Conservation (phyloP, 2,797 vertebrate genomes). For the Echeneis naucrates region DNA sequence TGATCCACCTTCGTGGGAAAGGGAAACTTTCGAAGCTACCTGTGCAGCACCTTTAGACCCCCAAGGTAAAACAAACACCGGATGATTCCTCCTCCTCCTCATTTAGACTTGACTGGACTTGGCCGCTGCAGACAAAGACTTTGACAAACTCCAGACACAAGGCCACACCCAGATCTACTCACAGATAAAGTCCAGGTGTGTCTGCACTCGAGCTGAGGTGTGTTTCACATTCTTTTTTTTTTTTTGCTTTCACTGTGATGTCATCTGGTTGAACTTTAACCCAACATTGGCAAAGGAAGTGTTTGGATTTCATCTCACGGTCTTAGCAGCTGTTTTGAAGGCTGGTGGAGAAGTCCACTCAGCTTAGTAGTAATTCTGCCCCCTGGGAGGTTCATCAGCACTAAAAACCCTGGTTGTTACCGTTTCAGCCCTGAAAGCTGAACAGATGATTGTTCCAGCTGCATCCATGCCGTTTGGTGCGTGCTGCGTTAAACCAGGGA, state of each 20-base stretch:
- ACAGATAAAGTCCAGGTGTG: constrained; percentile 1
- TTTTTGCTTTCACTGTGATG: not conserved
- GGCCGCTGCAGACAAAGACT: constrained; percentile 45
- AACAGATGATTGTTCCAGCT: constrained; percentile 40
- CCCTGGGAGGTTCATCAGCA: constrained; percentile 28
- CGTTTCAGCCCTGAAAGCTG: constrained; percentile 11
- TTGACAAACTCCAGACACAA: not conserved
- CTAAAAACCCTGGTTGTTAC: constrained; percentile 6
- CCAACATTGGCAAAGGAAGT: not conserved
- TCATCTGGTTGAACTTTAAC: not conserved
- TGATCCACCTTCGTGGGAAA: not conserved
- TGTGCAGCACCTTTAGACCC: constrained; percentile 7
- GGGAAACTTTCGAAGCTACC: not conserved
- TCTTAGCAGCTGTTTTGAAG: constrained; percentile 35
- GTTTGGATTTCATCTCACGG: constrained; percentile 34
- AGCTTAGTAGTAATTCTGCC: constrained; percentile 10
- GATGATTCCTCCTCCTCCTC: constrained; percentile 7
- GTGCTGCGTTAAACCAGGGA: constrained; percentile 5
- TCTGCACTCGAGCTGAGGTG: not conserved
- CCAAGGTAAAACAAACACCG: constrained; percentile 22
- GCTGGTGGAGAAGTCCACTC: constrained; percentile 10
- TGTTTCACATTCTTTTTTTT: not conserved
- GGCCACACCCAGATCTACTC: constrained; percentile 29
- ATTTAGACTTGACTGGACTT: constrained; percentile 62
- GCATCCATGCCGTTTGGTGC: not conserved